Evolutionary conservation across 2,113 vertebrate species (phyloP).

Genomic region (Pseudorasbora parva): DNA sequence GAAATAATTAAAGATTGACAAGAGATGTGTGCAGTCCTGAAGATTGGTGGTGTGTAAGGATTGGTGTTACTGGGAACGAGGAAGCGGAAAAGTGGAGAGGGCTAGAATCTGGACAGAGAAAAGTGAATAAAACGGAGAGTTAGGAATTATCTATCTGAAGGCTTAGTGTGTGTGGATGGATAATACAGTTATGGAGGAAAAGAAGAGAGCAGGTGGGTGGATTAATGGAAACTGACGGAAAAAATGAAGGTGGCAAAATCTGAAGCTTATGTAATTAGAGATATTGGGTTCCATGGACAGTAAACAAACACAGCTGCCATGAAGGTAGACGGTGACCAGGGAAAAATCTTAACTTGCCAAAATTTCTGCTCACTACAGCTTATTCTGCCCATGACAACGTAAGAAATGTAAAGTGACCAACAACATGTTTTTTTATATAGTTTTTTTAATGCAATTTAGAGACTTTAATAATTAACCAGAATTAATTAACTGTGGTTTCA

Average conservation of each 20-base stretch:
- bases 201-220: slow-evolving; percentile 37
- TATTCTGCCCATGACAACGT: not conserved
- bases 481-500: not conserved
- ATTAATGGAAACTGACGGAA: slow-evolving; percentile 36
- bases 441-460: not conserved
- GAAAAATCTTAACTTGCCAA: not conserved
- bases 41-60: slow-evolving; percentile 6
- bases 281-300: slow-evolving; percentile 25
- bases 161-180: slow-evolving; percentile 36
- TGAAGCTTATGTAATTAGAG: slow-evolving; percentile 31
- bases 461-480: not conserved
- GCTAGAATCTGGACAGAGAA: not conserved
- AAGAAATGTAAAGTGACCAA: not conserved
- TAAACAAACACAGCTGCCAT: slow-evolving; percentile 16
- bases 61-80: not conserved
- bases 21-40: not conserved
- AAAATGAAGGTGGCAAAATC: slow-evolving; percentile 35
- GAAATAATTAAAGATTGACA: slow-evolving; percentile 21
- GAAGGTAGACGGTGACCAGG: not conserved
- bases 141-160: slow-evolving; percentile 37
- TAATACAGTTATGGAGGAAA: slow-evolving; percentile 13
- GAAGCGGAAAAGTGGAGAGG: not conserved
- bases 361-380: not conserved
- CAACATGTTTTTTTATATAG: not conserved
- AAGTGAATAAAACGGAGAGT: slow-evolving; percentile 16